Evolutionary conservation across 2,797 vertebrate species (phyloP).

Genomic region (Myoxocephalus aenaeus): DNA sequence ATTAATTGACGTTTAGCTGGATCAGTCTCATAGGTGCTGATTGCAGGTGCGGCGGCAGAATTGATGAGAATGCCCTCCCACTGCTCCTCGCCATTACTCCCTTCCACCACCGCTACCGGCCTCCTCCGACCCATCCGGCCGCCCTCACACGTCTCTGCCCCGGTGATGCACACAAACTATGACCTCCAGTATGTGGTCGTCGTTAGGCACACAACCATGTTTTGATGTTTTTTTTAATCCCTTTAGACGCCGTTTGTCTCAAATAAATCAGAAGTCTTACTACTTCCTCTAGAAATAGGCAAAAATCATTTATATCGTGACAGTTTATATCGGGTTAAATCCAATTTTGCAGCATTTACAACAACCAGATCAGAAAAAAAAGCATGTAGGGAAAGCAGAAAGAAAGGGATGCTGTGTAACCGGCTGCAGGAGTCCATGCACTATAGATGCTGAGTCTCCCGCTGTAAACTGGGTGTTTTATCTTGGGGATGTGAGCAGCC

Average conservation of each 20-base stretch:
- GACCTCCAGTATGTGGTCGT: slow-evolving; percentile 12
- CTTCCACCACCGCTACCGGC: background rate
- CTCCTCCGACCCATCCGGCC: background rate
- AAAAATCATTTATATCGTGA: background rate
- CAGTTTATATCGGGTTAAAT: background rate
- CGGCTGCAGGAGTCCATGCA: slow-evolving; percentile 40
- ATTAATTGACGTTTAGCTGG: slow-evolving; percentile 75
- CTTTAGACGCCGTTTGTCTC: background rate
- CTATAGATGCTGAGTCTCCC: slow-evolving; percentile 35
- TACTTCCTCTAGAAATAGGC: background rate
- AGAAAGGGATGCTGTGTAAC: slow-evolving; percentile 25
- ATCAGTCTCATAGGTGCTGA: slow-evolving; percentile 73
- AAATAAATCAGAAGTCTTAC: background rate
- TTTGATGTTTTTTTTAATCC: background rate
- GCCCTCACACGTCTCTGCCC: slow-evolving; percentile 3
- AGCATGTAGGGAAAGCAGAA: background rate
- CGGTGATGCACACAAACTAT: slow-evolving; percentile 14
- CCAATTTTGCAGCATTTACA: background rate
- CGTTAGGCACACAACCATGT: background rate
- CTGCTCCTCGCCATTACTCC: slow-evolving; percentile 40
- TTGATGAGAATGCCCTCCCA: slow-evolving; percentile 53
- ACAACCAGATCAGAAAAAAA: background rate
- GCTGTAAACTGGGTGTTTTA: slow-evolving; percentile 70
- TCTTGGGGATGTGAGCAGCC: slow-evolving; percentile 70
- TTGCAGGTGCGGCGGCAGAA: slow-evolving; percentile 57